A percentile compares a stretch with the other conserved stretches of the same genome.
phyloP scores from a whole-genome alignment of 2,113 vertebrate genomes.

The Dendrocopos noguchii region DNA sequence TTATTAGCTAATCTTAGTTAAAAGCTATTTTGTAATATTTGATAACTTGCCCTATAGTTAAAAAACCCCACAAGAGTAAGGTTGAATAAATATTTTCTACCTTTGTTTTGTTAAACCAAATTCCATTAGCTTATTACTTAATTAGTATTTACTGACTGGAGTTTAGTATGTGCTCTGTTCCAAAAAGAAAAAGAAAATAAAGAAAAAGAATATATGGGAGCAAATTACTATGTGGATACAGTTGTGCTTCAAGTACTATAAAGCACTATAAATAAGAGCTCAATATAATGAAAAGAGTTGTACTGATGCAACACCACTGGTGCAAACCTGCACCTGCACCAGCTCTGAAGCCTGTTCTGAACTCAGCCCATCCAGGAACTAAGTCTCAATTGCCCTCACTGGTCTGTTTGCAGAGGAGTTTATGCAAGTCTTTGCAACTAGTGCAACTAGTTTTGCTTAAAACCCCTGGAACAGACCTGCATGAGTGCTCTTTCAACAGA shows the following conservation, averaged over 20 bases:
- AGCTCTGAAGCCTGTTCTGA: background rate
- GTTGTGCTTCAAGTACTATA: background rate
- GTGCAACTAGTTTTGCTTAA: background rate
- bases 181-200: rapidly evolving
- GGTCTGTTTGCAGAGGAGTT: background rate
- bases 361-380: background rate
- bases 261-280: background rate
- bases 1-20: background rate
- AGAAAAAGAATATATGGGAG: background rate
- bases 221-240: background rate
- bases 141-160: background rate
- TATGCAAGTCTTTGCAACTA: background rate
- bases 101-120: background rate
- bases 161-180: background rate
- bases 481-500: background rate
- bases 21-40: background rate
- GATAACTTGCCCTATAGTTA: background rate
- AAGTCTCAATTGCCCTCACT: background rate
- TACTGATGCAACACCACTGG: background rate
- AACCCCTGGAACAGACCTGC: background rate
- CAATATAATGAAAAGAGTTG: background rate
- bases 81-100: background rate
- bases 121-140: background rate
- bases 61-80: background rate
- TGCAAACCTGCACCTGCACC: background rate